Conservation (phyloP, 1,140 invertebrate genomes). For the Drosophila asahinai region DNA sequence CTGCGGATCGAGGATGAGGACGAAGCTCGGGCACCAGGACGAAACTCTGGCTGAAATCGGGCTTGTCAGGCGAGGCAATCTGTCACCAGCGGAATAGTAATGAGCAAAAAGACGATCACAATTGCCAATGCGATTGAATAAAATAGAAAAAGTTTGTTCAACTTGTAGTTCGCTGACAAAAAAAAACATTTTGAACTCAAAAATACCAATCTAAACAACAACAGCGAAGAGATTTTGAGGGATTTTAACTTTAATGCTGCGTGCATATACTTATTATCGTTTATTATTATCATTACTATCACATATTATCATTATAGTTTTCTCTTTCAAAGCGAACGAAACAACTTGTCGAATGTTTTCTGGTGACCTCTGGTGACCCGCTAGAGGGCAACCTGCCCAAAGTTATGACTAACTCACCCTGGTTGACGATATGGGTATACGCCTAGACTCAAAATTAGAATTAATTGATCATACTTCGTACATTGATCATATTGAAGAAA, state of each 20-base stretch:
- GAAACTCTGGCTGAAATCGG: conserved; percentile 1
- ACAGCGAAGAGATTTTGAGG: neutral
- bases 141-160: neutral
- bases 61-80: conserved; percentile 44
- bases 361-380: no score
- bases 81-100: conserved; percentile 62
- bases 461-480: no score
- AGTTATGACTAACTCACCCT: no score
- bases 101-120: conserved; percentile 31
- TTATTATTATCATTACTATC: no score
- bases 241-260: neutral
- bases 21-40: neutral
- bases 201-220: neutral
- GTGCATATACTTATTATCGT: no score
- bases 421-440: no score
- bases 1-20: neutral
- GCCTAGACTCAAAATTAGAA: no score
- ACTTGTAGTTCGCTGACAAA: neutral
- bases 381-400: no score
- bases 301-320: no score
- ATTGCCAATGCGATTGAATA: conserved; percentile 10
- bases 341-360: no score
- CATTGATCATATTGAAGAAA: no score
- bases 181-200: neutral
- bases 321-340: no score